These are phyloP conservation scores for Artemia sp. DNA, from an alignment of 2,888 invertebrate genomes.

Conservation along the genomic window DNA sequence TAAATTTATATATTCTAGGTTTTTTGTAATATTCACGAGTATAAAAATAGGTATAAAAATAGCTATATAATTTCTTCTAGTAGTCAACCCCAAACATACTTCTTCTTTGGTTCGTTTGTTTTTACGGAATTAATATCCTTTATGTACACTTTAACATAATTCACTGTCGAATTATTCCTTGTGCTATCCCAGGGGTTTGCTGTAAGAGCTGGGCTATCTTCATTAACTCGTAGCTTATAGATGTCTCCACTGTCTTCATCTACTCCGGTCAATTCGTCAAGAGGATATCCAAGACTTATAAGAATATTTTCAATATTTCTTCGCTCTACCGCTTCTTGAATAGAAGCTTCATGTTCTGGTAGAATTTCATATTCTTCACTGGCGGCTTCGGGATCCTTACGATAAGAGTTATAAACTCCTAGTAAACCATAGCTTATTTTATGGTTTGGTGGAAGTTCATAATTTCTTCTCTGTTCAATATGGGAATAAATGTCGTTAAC, in stretches of 20 bases:
- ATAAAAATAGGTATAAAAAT: no score
- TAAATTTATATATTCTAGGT: no score
- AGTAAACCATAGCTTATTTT: neutral
- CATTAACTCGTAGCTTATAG: neutral
- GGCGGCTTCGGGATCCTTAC: neutral
- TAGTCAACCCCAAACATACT: neutral
- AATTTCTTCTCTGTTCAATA: neutral
- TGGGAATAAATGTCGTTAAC: slow-evolving; percentile 6
- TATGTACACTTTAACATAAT: neutral
- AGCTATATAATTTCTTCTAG: neutral
- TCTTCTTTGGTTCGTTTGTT: neutral
- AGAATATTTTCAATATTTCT: slow-evolving; percentile 8
- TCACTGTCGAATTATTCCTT: neutral
- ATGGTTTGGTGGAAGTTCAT: neutral
- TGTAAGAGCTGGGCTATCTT: neutral
- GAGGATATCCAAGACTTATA: neutral
- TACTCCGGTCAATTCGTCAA: neutral
- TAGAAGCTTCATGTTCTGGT: neutral
- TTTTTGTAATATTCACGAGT: no score
- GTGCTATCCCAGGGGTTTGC: neutral
- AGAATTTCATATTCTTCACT: neutral
- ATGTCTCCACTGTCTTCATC: neutral
- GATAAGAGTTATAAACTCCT: neutral
- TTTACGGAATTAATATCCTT: neutral
- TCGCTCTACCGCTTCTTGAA: slow-evolving; percentile 7